phyloP scores from a whole-genome alignment of 2,888 invertebrate genomes.

The Chirona hameri region DNA sequence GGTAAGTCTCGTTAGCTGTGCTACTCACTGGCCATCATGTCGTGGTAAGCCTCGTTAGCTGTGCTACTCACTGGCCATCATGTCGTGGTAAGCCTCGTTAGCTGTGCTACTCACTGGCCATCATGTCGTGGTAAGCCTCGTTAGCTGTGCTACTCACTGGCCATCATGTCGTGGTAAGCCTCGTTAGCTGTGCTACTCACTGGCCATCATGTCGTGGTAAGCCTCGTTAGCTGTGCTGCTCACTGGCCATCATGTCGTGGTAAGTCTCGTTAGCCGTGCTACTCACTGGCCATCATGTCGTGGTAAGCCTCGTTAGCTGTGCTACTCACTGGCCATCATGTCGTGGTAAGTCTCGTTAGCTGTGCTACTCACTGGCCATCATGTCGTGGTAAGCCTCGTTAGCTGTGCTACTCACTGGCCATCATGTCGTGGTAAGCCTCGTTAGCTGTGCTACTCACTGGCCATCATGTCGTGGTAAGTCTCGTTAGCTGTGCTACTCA shows the following conservation, averaged over 20 bases:
- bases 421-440: too few species aligned
- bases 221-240: slow-evolving; percentile 80
- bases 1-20: background rate
- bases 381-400: slow-evolving; percentile 99
- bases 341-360: too few species aligned
- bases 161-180: too few species aligned
- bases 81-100: too few species aligned
- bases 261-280: background rate
- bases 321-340: too few species aligned
- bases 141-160: slow-evolving; percentile 61
- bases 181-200: slow-evolving; percentile 53
- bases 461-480: slow-evolving; percentile 99
- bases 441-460: slow-evolving; percentile 58
- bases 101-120: slow-evolving; percentile 69
- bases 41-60: slow-evolving; percentile 99
- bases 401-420: slow-evolving; percentile 52
- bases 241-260: too few species aligned
- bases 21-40: slow-evolving; percentile 93
- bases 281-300: slow-evolving; percentile 96
- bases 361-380: slow-evolving; percentile 77
- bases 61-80: too few species aligned
- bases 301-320: slow-evolving; percentile 97
- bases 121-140: slow-evolving; percentile 99
- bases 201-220: slow-evolving; percentile 99
- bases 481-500: slow-evolving; percentile 71